phyloP scores from a whole-genome alignment of 1,140 invertebrate species.

The Drosophila pachea region DNA sequence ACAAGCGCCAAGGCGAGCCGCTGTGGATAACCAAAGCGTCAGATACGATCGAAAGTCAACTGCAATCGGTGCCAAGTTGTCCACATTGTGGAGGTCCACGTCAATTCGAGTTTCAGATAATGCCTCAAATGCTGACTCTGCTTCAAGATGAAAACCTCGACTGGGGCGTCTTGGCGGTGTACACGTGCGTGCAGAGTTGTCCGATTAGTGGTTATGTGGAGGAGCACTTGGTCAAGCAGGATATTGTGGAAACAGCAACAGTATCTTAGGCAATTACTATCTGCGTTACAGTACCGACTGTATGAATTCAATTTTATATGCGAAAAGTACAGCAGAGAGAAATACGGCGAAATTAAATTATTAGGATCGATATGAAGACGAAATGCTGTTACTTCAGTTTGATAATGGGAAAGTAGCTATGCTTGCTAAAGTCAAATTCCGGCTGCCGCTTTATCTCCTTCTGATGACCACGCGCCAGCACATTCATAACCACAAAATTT shows the following conservation, averaged over 20 bases:
- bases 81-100: slow-evolving; percentile 85
- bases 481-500: slow-evolving; percentile 96
- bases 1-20: slow-evolving; percentile 87
- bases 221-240: slow-evolving; percentile 94
- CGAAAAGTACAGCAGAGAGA: slow-evolving; percentile 33
- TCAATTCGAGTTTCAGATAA: slow-evolving; percentile 96
- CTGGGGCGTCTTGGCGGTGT: slow-evolving; percentile 93
- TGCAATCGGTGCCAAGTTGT: slow-evolving; percentile 86
- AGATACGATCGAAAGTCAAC: slow-evolving; percentile 66
- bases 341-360: slow-evolving; percentile 21
- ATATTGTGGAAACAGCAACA: slow-evolving; percentile 80
- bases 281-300: not conserved
- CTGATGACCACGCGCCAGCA: slow-evolving; percentile 93
- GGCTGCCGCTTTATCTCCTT: slow-evolving; percentile 89
- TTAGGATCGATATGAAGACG: slow-evolving; percentile 24
- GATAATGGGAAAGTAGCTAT: slow-evolving; percentile 94
- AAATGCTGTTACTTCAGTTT: slow-evolving; percentile 81
- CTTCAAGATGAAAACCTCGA: slow-evolving; percentile 89
- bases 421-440: slow-evolving; percentile 93
- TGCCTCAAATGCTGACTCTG: slow-evolving; percentile 93
- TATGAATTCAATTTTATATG: slow-evolving; percentile 53
- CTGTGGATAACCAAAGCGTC: slow-evolving; percentile 86
- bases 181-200: slow-evolving; percentile 91
- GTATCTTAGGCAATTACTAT: slow-evolving; percentile 1
- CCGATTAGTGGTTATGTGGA: slow-evolving; percentile 81